Conservation (phyloP, 2,797 vertebrate species). For the Pagetopsis macropterus region DNA sequence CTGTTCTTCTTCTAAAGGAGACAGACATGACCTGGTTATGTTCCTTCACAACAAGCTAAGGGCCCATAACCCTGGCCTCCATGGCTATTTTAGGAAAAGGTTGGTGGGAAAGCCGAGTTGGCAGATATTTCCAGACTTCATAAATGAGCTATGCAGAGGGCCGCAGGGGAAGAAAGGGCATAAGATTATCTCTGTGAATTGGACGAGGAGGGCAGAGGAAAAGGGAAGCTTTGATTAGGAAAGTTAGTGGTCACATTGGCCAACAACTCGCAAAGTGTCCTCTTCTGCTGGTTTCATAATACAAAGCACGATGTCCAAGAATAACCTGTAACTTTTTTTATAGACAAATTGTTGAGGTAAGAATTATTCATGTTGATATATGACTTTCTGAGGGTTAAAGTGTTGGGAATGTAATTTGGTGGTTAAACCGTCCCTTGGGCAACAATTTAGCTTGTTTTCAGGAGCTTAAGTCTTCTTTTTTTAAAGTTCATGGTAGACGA, state of each 20-base stretch:
- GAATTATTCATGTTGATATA: conserved; percentile 6
- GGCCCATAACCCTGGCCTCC: conserved; percentile 37
- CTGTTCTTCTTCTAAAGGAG: conserved; percentile 37
- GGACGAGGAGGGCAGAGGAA: conserved; percentile 24
- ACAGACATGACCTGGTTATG: conserved; percentile 67
- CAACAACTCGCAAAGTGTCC: conserved; percentile 18
- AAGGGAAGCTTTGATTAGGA: conserved; percentile 25
- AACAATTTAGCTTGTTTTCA: neutral
- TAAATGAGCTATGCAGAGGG: conserved; percentile 65
- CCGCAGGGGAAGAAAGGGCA: conserved; percentile 61
- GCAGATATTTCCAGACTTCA: conserved; percentile 71
- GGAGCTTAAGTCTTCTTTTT: neutral
- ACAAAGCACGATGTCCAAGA: conserved; percentile 20
- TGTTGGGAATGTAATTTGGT: conserved; percentile 26
- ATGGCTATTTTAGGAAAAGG: conserved; percentile 61
- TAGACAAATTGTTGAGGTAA: conserved; percentile 35
- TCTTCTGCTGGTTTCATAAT: conserved; percentile 33
- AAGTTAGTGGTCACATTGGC: conserved; percentile 41
- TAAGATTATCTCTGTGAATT: conserved; percentile 38
- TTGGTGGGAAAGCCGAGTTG: conserved; percentile 64
- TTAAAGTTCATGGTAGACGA: neutral
- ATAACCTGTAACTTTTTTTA: conserved; percentile 9
- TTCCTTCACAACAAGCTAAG: conserved; percentile 44
- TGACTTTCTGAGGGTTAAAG: conserved; percentile 21
- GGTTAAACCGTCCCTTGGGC: conserved; percentile 7